A percentile compares a stretch with the other conserved stretches of the same genome.
These are phyloP conservation scores for Lasioglossum calceatum DNA, from an alignment of 2,888 invertebrate genomes.

Conservation along the genomic window DNA sequence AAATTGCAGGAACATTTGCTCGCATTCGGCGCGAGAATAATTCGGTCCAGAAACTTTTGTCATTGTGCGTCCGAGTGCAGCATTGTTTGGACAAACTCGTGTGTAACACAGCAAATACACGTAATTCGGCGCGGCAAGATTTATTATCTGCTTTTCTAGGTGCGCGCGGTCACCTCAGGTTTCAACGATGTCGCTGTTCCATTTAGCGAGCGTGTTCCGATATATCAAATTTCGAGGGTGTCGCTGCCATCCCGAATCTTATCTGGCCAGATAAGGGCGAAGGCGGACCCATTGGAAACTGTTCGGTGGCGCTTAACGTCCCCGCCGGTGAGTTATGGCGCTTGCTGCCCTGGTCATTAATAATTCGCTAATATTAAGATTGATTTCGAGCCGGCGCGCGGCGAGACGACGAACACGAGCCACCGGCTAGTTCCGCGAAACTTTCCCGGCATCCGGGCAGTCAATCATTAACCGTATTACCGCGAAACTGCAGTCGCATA, in stretches of 20 bases:
- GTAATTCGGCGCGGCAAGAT: background rate
- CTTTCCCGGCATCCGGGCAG: slow-evolving; percentile 44
- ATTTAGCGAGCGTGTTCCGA: slow-evolving; percentile 28
- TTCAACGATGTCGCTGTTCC: background rate
- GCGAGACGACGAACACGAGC: slow-evolving; percentile 42
- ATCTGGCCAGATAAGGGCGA: slow-evolving; percentile 66
- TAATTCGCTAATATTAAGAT: slow-evolving; percentile 69
- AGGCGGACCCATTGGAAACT: slow-evolving; percentile 68
- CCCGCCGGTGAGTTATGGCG: slow-evolving; percentile 66
- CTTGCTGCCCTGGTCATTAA: slow-evolving; percentile 64
- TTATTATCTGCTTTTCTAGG: background rate
- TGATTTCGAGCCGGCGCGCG: slow-evolving; percentile 58
- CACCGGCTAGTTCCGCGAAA: slow-evolving; percentile 57
- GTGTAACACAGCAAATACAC: background rate
- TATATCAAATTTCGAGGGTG: slow-evolving; percentile 50
- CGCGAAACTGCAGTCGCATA: background rate
- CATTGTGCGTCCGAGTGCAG: background rate
- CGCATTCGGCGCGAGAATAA: background rate
- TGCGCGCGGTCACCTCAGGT: background rate
- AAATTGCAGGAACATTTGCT: background rate
- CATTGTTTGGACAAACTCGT: background rate
- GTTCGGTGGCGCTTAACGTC: slow-evolving; percentile 65
- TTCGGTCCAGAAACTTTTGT: background rate
- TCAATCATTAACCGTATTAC: slow-evolving; percentile 49
- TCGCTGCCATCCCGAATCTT: slow-evolving; percentile 53